Base-by-base conservation (phyloP, 2,888 invertebrate genomes). In the Cheiracanthium punctorium region DNA sequence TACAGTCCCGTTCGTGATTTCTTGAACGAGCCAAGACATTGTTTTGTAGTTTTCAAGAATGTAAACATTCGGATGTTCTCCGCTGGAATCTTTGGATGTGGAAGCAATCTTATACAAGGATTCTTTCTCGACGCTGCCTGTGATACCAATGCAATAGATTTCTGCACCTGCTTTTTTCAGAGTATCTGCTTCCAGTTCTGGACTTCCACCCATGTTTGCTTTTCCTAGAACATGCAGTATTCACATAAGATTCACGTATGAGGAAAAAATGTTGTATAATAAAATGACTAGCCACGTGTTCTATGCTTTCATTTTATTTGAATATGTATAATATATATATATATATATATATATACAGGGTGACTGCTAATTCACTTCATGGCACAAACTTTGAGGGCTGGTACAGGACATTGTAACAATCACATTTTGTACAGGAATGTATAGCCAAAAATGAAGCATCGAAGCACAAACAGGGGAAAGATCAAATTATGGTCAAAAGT, bases 121-220 rank as follows among this genome's bases (percentile, higher is more conserved):
- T 4, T 76, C 80, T 65, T 48, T 64, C 12, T 48, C 17, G 17
- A 67, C 17, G n/a, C 70, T 37, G 10, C 80, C 82, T 28, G 88
- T 84, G 20, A 88, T 70, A 0, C 82, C 88, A 5, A 88, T 76
- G 32, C 82, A 84, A 20, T 88, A 88, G 24, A 88, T 88, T 30
- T 88, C 88, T 2, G 32, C 82, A 1, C 82, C 82, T 7, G 67
- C 71, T 48, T 80, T 80, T 24, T 79, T 29, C n/a, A 76, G 2
- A 24, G 37, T 12, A 7, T 80, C 73, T 7, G 82, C 88, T 32
- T 76, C 76, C 14, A 70, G 32, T 73, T 84, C 17, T 14, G 88
- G 88, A 72, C 80, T 72, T 10, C 88, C 88, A 8, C 80, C 80
- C 84, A 84, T 88, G 28, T 88, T 88, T 12, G 84, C 80, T 67